A percentile compares a stretch with the other conserved stretches of the same genome.
These are phyloP conservation scores for Erebia aethiops DNA, from an alignment of 2,888 invertebrate genomes.

Conservation along the genomic window DNA sequence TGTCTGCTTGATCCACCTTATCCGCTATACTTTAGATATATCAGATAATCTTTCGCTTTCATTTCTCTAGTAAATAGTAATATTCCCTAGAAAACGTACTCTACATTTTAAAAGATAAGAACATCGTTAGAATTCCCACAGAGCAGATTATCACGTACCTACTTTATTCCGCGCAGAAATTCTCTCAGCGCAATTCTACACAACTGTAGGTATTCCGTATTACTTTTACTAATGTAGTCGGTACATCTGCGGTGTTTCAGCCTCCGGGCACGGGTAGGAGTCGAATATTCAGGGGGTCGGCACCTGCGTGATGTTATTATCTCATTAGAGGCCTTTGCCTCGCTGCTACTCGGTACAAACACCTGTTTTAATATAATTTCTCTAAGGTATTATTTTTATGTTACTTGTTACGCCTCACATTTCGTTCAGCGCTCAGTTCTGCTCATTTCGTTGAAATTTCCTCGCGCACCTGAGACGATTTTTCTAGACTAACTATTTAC, in stretches of 20 bases:
- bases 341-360: slow-evolving; percentile 8
- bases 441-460: slow-evolving; percentile 79
- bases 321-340: slow-evolving; percentile 23
- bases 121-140: slow-evolving; percentile 19
- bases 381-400: too few species aligned
- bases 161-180: slow-evolving; percentile 18
- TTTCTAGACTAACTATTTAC: too few species aligned
- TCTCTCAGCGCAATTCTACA: slow-evolving; percentile 23
- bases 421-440: slow-evolving; percentile 60
- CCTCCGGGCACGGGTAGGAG: slow-evolving; percentile 11
- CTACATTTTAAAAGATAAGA: slow-evolving; percentile 5
- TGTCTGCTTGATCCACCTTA: too few species aligned
- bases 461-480: slow-evolving; percentile 67
- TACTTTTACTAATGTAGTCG: slow-evolving; percentile 26
- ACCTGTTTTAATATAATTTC: slow-evolving; percentile 21
- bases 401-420: slow-evolving; percentile 51
- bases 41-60: too few species aligned
- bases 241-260: slow-evolving; percentile 25
- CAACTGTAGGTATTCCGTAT: slow-evolving; percentile 22
- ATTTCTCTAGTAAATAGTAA: not conserved
- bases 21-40: too few species aligned
- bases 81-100: not conserved
- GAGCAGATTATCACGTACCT: slow-evolving; percentile 17
- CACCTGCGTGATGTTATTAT: slow-evolving; percentile 23
- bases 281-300: slow-evolving; percentile 16